A percentile compares a stretch with the other conserved stretches of the same genome.
Conservation (phyloP, 2,797 vertebrate species). For the Triplophysa bombifrons region DNA sequence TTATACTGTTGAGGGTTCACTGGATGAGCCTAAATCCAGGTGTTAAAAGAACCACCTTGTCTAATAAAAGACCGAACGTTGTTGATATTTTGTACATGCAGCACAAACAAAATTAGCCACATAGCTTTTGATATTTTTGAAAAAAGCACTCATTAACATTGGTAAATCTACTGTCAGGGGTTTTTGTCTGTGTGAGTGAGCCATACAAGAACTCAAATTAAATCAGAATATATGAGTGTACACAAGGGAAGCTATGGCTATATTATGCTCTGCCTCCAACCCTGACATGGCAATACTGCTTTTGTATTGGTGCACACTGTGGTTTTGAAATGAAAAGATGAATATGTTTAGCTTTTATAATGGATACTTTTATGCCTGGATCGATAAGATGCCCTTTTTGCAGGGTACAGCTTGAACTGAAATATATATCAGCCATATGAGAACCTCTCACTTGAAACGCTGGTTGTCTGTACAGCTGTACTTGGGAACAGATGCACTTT, state of each 20-base stretch:
- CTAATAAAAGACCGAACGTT: constrained; percentile 68
- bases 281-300: constrained; percentile 61
- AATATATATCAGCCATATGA: constrained; percentile 62
- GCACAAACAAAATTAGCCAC: constrained; percentile 52
- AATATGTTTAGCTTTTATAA: constrained; percentile 51
- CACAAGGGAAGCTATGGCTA: constrained; percentile 57
- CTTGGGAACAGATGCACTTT: constrained; percentile 62
- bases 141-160: constrained; percentile 65
- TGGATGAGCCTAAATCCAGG: constrained; percentile 62
- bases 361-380: constrained; percentile 40
- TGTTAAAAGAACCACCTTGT: constrained; percentile 71
- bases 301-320: constrained; percentile 60
- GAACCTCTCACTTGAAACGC: constrained; percentile 55
- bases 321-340: constrained; percentile 48
- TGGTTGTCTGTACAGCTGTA: constrained; percentile 55
- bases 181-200: constrained; percentile 69
- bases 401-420: constrained; percentile 54
- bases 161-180: constrained; percentile 80
- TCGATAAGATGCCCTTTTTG: constrained; percentile 36
- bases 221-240: constrained; percentile 46
- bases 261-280: constrained; percentile 57
- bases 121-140: constrained; percentile 46
- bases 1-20: constrained; percentile 63
- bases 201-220: constrained; percentile 50
- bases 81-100: constrained; percentile 66